Evolutionary conservation across 2,797 vertebrate genomes (phyloP), one percentile per base, ranked within the genome.

Genomic region (Hybognathus amarus): DNA sequence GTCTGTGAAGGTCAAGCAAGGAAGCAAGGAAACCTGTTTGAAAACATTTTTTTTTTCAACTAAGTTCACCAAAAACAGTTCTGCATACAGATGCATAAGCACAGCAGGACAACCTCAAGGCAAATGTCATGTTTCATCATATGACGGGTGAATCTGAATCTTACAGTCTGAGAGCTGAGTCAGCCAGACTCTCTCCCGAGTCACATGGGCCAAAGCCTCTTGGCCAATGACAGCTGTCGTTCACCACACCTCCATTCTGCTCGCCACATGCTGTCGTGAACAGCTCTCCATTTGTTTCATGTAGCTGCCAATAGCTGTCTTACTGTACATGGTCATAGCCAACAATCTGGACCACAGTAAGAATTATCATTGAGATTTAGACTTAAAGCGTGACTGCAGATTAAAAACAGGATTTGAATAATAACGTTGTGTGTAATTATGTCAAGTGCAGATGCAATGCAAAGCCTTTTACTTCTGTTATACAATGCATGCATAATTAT

Each of bases 221-320:
- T 17, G 70, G 81, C 86, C 88, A 85, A 74, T 87, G 85, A 77
- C 88, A 86, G 80, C 85, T 87, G 88, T 80, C 77, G 61, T 82
- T 83, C 71, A 54, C 80, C 83, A 80, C 77, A 67, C 38, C 38
- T 86, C 85, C 80, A 76, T 74, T 85, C 83, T 86, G 83, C 63
- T 64, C 47, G 30, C 83, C 54, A 75, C 87, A 85, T 85, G 85
- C 85, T 87, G 87, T 81, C 63, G 22, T 69, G 78, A 81, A 82
- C 61, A 80, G 66, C 74, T 64, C 78, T 85, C 80, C 75, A 59
- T 83, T 80, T 69, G 83, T 84, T 79, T 82, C 40, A 67, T 71
- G 47, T 24, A 71, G 47, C 77, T 70, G 84, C 73, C 74, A 79
- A 75, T 79, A 71, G 59, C 42, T 75, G 67, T 73, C 38, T 69